Conservation (phyloP, 2,113 vertebrate genomes). For the Anhinga anhinga region DNA sequence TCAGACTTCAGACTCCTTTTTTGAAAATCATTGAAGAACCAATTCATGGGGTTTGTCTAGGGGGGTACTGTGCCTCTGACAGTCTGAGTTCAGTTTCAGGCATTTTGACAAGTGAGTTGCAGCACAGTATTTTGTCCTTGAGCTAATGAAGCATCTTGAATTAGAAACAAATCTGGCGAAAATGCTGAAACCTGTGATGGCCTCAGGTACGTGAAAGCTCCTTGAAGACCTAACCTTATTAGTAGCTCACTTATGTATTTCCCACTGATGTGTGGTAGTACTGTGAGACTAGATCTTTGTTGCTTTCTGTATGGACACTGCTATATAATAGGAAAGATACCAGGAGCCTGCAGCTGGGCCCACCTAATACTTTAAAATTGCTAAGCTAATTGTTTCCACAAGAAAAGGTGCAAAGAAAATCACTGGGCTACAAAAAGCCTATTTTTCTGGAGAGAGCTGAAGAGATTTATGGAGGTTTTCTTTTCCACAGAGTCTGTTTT, state of each 20-base stretch:
- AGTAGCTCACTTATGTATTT: background rate
- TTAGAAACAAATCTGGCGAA: background rate
- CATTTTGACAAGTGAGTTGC: background rate
- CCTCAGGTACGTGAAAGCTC: background rate
- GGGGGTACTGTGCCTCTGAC: background rate
- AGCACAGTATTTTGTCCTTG: background rate
- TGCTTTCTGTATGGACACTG: background rate
- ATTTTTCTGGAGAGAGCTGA: slow-evolving; percentile 19
- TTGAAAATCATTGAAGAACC: background rate
- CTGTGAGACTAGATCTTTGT: background rate
- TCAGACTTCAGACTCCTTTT: background rate
- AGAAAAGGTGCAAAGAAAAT: slow-evolving; percentile 59
- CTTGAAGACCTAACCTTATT: background rate
- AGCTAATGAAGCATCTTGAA: background rate
- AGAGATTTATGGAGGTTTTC: slow-evolving; percentile 51
- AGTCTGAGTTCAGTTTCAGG: background rate
- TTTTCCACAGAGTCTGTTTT: slow-evolving; percentile 52
- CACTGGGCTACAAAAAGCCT: slow-evolving; percentile 29
- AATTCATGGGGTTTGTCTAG: accelerated
- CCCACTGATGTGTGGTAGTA: background rate
- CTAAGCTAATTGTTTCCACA: slow-evolving; percentile 62
- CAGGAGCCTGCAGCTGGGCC: slow-evolving; percentile 11
- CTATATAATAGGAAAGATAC: background rate
- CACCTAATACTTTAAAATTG: slow-evolving; percentile 31
- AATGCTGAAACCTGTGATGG: background rate